Evolutionary conservation across 2,797 vertebrate genomes (phyloP), one percentile per base, ranked within the genome.

Genomic region (Catostomus latipinnis): DNA sequence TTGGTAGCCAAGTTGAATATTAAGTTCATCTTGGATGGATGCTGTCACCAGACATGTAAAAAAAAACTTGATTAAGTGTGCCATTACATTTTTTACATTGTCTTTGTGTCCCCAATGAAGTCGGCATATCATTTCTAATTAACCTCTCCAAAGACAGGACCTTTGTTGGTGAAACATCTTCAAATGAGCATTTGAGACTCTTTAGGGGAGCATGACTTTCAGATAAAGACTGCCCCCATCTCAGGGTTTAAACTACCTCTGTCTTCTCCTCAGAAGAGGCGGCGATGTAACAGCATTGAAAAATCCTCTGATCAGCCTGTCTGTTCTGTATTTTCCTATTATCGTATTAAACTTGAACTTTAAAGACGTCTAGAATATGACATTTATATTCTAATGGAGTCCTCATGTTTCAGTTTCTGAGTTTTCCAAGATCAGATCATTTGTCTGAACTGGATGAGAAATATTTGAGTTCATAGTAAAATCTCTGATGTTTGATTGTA

Each of bases 81-180:
- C 60, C 54, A 49, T 80, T 78, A 74, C 67, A 71, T 68, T 77
- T 22, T 45, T 66, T 43, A 50, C 18, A 56, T 74, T 63, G 76
- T 83, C 83, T 78, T 83, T 85, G 76, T 80, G 66, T 65, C 76
- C 62, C 61, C 83, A 85, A 82, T 83, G 78, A 85, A 82, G 65
- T 74, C 78, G 54, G 73, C 56, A 78, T 78, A 48, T 18, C 16
- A 72, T 85, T 85, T 81, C 67, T 83, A 87, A 87, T 85, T 85
- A 85, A 83, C 82, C 71, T 80, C 80, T 56, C 48, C 50, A 50
- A 61, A 76, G 76, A 8, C 45, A 13, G 12, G 6, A 11, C 60
- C 46, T 73, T 76, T 82, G 76, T 57, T 62, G n/a, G 12, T 46
- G 74, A 72, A 60, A 72, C 81, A 46, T 82, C 75, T 78, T 82